These are phyloP conservation scores for Psephotus haematonotus DNA, from an alignment of 2,113 vertebrate genomes.

Conservation along the genomic window DNA sequence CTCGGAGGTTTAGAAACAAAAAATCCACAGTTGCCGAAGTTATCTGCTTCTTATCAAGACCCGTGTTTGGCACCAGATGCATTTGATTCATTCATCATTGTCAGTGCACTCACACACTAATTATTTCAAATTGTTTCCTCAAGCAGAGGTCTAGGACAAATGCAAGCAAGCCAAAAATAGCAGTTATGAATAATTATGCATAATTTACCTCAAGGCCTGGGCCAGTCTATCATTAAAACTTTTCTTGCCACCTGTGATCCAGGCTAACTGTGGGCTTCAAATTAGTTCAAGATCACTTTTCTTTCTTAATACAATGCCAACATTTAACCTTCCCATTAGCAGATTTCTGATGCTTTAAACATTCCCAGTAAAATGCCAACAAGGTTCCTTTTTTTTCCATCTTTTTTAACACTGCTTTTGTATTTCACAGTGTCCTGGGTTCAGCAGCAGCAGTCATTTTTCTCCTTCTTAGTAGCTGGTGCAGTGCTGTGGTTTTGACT, in stretches of 20 bases:
- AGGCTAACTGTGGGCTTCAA: slow-evolving; percentile 70
- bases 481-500: no score
- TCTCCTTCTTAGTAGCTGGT: no score
- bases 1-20: slow-evolving; percentile 51
- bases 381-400: neutral
- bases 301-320: slow-evolving; percentile 11
- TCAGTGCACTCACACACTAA: slow-evolving; percentile 82
- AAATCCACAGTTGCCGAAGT: slow-evolving; percentile 67
- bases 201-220: slow-evolving; percentile 93
- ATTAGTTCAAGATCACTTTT: slow-evolving; percentile 72
- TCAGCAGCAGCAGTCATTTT: no score
- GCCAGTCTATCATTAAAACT: slow-evolving; percentile 79
- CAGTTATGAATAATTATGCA: slow-evolving; percentile 95
- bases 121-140: slow-evolving; percentile 96
- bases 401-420: neutral
- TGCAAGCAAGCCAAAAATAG: slow-evolving; percentile 90
- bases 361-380: slow-evolving; percentile 25
- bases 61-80: slow-evolving; percentile 73
- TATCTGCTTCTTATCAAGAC: slow-evolving; percentile 84
- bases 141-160: slow-evolving; percentile 88
- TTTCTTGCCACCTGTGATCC: slow-evolving; percentile 78
- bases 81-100: slow-evolving; percentile 88
- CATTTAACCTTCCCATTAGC: slow-evolving; percentile 34
- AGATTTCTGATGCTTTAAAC: slow-evolving; percentile 49
- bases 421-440: neutral